A percentile compares a stretch with the other conserved stretches of the same genome.
These are phyloP conservation scores for Siniperca obscura DNA, from an alignment of 2,797 vertebrate species.

Conservation along the genomic window DNA sequence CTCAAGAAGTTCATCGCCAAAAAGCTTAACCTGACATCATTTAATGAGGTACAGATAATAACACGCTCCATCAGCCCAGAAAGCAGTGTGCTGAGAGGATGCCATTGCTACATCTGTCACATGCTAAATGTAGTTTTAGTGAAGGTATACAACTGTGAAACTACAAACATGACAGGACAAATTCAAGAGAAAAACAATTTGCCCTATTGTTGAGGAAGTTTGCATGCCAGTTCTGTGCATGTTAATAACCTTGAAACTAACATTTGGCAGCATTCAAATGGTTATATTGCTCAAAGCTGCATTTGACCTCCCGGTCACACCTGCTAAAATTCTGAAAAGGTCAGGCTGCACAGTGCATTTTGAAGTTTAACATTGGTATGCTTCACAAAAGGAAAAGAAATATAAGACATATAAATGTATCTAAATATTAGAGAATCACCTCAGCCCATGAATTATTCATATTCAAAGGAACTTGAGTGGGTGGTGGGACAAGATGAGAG, in stretches of 20 bases:
- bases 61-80: neutral
- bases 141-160: neutral
- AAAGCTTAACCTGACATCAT: slow-evolving; percentile 98
- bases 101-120: neutral
- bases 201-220: neutral
- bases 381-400: neutral
- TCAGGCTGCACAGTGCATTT: neutral
- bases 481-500: neutral
- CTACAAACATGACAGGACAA: neutral
- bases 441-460: neutral
- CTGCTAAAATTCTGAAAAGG: neutral
- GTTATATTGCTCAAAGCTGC: neutral
- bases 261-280: neutral
- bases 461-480: neutral
- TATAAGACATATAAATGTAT: neutral
- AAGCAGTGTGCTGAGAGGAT: neutral
- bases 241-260: neutral
- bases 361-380: neutral
- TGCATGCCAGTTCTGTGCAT: neutral
- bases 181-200: neutral
- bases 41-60: slow-evolving; percentile 92
- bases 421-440: neutral
- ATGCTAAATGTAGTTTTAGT: neutral
- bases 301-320: neutral
- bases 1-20: slow-evolving; percentile 99